Percentiles rank a stretch among this genome's conserved stretches.
Evolutionary conservation across 2,797 vertebrate species (phyloP).

Genomic region (Mus caroli): DNA sequence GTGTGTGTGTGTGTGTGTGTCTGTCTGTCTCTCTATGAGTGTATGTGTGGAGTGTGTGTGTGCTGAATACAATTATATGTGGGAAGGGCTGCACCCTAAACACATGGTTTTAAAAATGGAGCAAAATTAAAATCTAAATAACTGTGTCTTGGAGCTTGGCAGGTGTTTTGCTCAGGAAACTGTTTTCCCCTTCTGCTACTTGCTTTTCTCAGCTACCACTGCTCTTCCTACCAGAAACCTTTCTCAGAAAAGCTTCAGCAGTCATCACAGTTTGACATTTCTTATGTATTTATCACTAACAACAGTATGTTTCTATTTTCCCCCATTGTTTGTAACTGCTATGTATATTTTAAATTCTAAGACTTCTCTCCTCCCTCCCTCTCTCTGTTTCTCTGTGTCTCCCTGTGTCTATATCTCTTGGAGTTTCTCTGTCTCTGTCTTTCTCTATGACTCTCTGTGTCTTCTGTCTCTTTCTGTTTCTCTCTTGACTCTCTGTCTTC

Average conservation of each 20-base stretch:
- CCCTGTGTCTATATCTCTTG: no score
- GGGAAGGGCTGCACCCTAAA: neutral
- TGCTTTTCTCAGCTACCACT: constrained; percentile 1
- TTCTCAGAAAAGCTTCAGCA: constrained; percentile 23
- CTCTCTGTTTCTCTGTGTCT: neutral
- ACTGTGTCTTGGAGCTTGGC: neutral
- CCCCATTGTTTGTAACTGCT: constrained; percentile 48
- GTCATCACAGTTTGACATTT: constrained; percentile 30
- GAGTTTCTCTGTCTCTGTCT: neutral
- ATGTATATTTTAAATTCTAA: constrained; percentile 71
- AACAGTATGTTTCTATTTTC: constrained; percentile 57
- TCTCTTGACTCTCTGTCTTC: neutral
- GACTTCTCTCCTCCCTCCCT: neutral
- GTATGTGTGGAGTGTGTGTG: neutral
- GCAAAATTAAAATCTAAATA: neutral
- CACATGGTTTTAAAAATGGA: neutral
- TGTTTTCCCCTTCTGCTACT: neutral
- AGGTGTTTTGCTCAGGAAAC: neutral
- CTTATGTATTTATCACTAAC: constrained; percentile 62
- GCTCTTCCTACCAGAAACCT: constrained; percentile 33
- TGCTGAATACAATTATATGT: neutral
- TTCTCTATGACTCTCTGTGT: neutral
- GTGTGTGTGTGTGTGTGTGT: neutral
- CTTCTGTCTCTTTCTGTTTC: neutral
- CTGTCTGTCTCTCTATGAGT: neutral